Base-by-base conservation (phyloP, 2,797 vertebrate genomes). In the Oreortyx pictus region DNA sequence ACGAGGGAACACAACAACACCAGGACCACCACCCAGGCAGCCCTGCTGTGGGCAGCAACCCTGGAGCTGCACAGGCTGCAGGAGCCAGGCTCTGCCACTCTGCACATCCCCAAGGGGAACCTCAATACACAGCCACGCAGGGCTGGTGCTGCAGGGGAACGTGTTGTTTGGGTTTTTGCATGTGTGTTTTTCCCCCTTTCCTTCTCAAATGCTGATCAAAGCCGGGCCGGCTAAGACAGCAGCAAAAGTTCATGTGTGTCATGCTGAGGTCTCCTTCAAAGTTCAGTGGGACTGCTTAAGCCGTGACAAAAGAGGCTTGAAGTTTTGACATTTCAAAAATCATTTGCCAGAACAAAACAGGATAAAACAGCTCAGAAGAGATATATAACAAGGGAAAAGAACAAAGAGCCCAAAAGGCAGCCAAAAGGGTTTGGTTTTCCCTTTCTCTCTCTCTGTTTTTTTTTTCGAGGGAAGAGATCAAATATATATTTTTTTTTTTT, bases 271-370 rank as follows among this genome's bases (percentile, higher is more conserved):
- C 89, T 93, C 94, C 95, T 97, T 96, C 96, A 93, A 97, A 96
- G 91, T 97, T 91, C 94, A 95, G 72, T 61, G 84, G 89, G 84
- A 82, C 59, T 92, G 67, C 95, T 94, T 92, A 93, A 96, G 93
- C 96, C 82, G 87, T 71, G 81, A 95, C 90, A 94, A 97, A 96
- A 95, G 75, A 95, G 62, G 82, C 93, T 94, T 96, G 90, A 97
- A 96, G 94, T 95, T 94, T 76, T 95, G 89, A 97, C 90, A 93
- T 95, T 97, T 97, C 90, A 96, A 91, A 97, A 97, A 94, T 92
- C 82, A 92, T 93, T 91, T 95, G 86, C 66, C 78, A 88, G 93
- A 96, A 92, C 88, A 96, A 93, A 96, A 95, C 79, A 88, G 85
- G 95, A 94, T 94, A 83, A 91, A 95, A 84, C 70, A 95, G 90